These are phyloP conservation scores for Emys orbicularis DNA, from an alignment of 2,797 vertebrate species.

Conservation along the genomic window DNA sequence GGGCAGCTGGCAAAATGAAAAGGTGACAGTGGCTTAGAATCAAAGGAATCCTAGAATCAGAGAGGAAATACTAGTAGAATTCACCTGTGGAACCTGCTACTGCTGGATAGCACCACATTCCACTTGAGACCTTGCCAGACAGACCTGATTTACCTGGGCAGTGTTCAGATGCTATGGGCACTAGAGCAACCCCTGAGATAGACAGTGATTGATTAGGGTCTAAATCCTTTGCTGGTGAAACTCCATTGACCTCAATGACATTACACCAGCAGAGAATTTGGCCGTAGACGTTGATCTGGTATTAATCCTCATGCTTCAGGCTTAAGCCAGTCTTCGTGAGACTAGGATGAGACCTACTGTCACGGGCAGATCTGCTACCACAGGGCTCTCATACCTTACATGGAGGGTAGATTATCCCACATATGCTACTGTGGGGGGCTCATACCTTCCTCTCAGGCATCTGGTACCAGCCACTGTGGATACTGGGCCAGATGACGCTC, in stretches of 20 bases:
- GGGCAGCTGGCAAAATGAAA: neutral
- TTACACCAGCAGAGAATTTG: neutral
- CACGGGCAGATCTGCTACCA: neutral
- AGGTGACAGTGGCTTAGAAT: neutral
- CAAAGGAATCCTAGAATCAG: neutral
- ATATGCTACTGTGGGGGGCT: too few species aligned
- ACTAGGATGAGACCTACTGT: neutral
- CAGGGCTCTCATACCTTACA: neutral
- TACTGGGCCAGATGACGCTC: neutral
- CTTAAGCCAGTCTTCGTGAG: neutral
- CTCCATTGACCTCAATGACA: neutral
- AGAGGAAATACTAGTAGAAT: neutral
- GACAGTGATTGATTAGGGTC: too few species aligned
- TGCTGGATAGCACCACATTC: neutral
- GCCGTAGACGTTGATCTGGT: neutral
- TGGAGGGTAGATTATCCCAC: too few species aligned
- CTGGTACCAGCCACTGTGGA: neutral
- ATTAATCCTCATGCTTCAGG: neutral
- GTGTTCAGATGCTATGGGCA: neutral
- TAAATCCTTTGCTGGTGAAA: neutral
- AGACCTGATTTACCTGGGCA: neutral
- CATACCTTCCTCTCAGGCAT: neutral
- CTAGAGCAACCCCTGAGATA: neutral
- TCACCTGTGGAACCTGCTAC: neutral
- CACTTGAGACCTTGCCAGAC: neutral